phyloP scores from a whole-genome alignment of 2,797 vertebrate genomes.

The Parotocinclus haroldoi region DNA sequence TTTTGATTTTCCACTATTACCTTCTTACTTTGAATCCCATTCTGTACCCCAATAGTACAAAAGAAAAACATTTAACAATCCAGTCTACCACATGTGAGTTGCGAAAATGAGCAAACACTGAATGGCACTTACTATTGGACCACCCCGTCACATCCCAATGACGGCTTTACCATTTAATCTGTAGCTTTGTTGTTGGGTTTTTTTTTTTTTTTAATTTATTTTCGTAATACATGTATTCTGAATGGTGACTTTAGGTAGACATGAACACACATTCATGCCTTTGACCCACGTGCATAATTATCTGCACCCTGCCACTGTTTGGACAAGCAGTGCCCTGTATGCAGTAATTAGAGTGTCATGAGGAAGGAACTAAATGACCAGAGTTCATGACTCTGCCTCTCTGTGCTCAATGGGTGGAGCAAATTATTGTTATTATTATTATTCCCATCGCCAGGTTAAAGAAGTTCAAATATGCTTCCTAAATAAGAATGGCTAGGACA shows the following conservation, averaged over 20 bases:
- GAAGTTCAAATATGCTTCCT: conserved; percentile 41
- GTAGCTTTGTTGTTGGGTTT: no score
- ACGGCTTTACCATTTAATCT: no score
- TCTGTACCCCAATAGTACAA: background rate
- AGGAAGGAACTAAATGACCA: background rate
- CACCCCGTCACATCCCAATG: no score
- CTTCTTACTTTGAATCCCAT: background rate
- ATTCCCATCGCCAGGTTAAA: conserved; percentile 44
- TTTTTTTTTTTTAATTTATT: no score
- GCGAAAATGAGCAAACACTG: no score
- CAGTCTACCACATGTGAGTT: no score
- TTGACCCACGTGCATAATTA: conserved; percentile 4
- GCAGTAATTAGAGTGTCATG: conserved; percentile 7
- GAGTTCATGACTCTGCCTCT: conserved; percentile 13
- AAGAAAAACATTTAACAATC: no score
- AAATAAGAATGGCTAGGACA: conserved; percentile 53
- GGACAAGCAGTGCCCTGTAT: background rate
- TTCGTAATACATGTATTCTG: no score
- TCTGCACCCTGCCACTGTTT: conserved; percentile 5
- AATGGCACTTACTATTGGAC: no score
- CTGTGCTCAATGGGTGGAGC: conserved; percentile 17
- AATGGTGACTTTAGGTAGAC: no score
- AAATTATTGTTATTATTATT: conserved; percentile 10
- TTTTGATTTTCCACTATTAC: conserved; percentile 41
- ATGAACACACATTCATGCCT: background rate